Evolutionary conservation across 1,140 invertebrate genomes (phyloP), one percentile per base, ranked within the genome.

Genomic region (Mactra quadrangularis): DNA sequence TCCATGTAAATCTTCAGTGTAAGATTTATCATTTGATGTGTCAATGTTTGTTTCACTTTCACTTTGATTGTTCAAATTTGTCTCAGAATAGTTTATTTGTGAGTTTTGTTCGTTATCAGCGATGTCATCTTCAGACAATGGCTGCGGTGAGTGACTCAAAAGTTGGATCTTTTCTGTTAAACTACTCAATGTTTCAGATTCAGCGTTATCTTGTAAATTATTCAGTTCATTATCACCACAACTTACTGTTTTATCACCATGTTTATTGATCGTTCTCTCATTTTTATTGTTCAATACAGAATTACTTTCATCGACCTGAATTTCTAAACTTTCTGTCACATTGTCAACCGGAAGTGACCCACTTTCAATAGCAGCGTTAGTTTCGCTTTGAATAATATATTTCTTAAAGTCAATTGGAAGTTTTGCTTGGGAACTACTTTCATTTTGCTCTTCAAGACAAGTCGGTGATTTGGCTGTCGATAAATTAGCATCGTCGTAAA

Each of bases 341-440:
- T 31, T 11, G 31, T 76, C 38, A 25, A 60, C 74, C 17, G 74
- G 55, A 76, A 62, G 59, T 22, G 57, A 57, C 27, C 62, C 59
- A 50, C 59, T 13, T 41, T 76, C 74, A 17, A 45, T 22, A 47
- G 50, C 62, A 11, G 55, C 38, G 52, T 55, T 76, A 9, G 59
- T 25, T 17, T 76, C 74, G 2, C 25, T 45, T 9, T 70, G 50
- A 60, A 81, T 81, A 50, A 81, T 81, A 25, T 81, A 81, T 41
- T 81, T 81, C 33, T 59, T 52, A 81, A 81, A 81, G 55, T 81
- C 77, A 41, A 81, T 81, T 41, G 38, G 6, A 7, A 7, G 6
- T 15, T 6, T 41, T 7, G 38, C 6, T 35, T 60, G n/a, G 6
- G 2, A 29, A 19, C 27, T 38, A 22, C 33, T 31, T 0, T 9